phyloP scores from a whole-genome alignment of 2,888 invertebrate genomes.

The Ichneumoninae sp. region DNA sequence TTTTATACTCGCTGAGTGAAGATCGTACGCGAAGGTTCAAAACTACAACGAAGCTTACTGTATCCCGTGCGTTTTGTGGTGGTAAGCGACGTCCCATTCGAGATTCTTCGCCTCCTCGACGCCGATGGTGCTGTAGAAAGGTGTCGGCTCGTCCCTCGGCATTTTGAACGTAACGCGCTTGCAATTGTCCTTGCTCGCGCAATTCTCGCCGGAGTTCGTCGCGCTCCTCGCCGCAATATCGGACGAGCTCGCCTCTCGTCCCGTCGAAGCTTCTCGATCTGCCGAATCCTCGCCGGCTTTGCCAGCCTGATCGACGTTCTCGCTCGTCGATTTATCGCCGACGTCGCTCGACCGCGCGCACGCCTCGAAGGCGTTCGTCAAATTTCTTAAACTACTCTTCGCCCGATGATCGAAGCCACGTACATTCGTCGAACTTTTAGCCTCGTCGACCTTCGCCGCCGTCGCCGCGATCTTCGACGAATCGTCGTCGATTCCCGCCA shows the following conservation, averaged over 20 bases:
- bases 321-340: conserved; percentile 5
- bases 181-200: conserved; percentile 42
- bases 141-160: conserved; percentile 70
- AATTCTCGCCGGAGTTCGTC: conserved; percentile 32
- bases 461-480: conserved; percentile 18
- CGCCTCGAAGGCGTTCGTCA: conserved; percentile 78
- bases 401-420: conserved; percentile 68
- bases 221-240: conserved; percentile 47
- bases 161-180: conserved; percentile 66
- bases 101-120: conserved; percentile 83
- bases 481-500: conserved; percentile 32
- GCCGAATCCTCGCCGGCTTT: conserved; percentile 36
- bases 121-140: conserved; percentile 77
- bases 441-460: conserved; percentile 3
- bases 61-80: conserved; percentile 89
- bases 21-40: no score
- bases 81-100: conserved; percentile 87
- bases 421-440: conserved; percentile 25
- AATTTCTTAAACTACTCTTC: conserved; percentile 74
- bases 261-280: conserved; percentile 27
- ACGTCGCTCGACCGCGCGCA: conserved; percentile 76
- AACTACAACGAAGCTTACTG: conserved; percentile 86
- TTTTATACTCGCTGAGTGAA: no score
- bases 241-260: conserved; percentile 48
- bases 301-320: conserved; percentile 28